Percentiles rank a stretch among this genome's conserved stretches.
phyloP scores from a whole-genome alignment of 2,113 vertebrate species.

The Silurus meridionalis region DNA sequence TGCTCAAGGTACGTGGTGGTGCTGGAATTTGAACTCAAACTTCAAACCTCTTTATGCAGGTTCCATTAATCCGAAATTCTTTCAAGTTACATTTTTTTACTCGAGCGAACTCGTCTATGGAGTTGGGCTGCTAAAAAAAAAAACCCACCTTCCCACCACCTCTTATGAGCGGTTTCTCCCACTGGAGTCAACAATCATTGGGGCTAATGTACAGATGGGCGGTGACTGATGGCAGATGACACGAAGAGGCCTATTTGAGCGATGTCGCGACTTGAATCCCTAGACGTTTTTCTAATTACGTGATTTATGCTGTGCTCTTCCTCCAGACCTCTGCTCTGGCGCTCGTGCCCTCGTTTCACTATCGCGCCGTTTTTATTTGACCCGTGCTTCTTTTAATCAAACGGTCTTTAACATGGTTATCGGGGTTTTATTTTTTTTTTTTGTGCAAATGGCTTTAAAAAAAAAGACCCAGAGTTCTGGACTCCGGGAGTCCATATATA shows the following conservation, averaged over 20 bases:
- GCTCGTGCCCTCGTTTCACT: slow-evolving; percentile 45
- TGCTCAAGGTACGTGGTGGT: no score
- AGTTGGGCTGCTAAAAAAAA: neutral
- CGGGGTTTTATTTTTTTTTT: slow-evolving; percentile 15
- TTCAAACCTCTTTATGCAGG: neutral
- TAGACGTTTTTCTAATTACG: slow-evolving; percentile 69
- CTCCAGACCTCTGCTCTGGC: slow-evolving; percentile 38
- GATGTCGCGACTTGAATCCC: slow-evolving; percentile 71
- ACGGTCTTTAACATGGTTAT: slow-evolving; percentile 34
- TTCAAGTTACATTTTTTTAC: slow-evolving; percentile 15
- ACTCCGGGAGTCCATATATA: no score
- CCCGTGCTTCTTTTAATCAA: slow-evolving; percentile 58
- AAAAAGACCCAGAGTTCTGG: neutral
- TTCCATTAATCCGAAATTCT: slow-evolving; percentile 25
- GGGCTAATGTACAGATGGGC: slow-evolving; percentile 60
- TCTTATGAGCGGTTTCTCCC: slow-evolving; percentile 61
- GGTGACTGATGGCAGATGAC: slow-evolving; percentile 68
- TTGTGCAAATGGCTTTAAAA: slow-evolving; percentile 28
- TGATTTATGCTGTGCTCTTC: slow-evolving; percentile 69
- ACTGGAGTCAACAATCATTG: slow-evolving; percentile 67
- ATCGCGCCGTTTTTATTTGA: slow-evolving; percentile 38
- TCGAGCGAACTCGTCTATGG: slow-evolving; percentile 8
- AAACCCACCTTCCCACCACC: slow-evolving; percentile 15
- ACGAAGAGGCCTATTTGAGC: slow-evolving; percentile 61
- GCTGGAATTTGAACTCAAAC: no score